Evolutionary conservation across 2,888 invertebrate genomes (phyloP).

Genomic region (Trissolcus japonicus): DNA sequence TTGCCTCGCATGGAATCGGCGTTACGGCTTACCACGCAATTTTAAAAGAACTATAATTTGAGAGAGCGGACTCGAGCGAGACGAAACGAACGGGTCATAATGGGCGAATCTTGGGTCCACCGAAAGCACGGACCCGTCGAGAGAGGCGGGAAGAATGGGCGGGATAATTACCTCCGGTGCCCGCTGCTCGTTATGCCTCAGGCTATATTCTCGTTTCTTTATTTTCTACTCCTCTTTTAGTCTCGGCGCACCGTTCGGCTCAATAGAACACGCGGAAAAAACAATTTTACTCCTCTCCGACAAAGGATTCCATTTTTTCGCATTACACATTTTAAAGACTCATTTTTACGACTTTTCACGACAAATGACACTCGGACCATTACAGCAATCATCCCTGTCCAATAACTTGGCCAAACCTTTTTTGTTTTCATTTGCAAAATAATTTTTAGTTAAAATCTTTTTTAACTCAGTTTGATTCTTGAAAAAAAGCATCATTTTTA

Average conservation of each 20-base stretch:
- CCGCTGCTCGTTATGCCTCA: constrained; percentile 73
- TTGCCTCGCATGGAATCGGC: constrained; percentile 60
- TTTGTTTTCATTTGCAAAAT: neutral
- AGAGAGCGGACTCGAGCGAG: constrained; percentile 62
- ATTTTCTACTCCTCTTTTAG: constrained; percentile 56
- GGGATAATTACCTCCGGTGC: constrained; percentile 74
- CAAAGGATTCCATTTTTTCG: constrained; percentile 55
- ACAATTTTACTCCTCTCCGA: constrained; percentile 43
- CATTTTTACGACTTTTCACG: constrained; percentile 37
- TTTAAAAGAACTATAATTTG: constrained; percentile 74
- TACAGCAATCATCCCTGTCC: constrained; percentile 2
- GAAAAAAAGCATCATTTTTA: neutral
- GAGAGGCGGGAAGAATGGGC: constrained; percentile 75
- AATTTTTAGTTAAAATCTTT: neutral
- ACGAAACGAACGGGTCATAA: constrained; percentile 64
- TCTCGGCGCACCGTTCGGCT: constrained; percentile 58
- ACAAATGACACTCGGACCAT: constrained; percentile 28
- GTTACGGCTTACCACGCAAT: constrained; percentile 72
- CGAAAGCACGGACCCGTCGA: constrained; percentile 65
- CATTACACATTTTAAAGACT: constrained; percentile 17
- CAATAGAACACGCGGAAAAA: constrained; percentile 55
- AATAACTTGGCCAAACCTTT: constrained; percentile 8
- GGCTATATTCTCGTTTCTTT: constrained; percentile 61
- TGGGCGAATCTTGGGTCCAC: constrained; percentile 70
- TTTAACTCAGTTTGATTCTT: neutral